Base-by-base conservation (phyloP, 2,888 invertebrate species). In the Aleiodes leptofemur region DNA sequence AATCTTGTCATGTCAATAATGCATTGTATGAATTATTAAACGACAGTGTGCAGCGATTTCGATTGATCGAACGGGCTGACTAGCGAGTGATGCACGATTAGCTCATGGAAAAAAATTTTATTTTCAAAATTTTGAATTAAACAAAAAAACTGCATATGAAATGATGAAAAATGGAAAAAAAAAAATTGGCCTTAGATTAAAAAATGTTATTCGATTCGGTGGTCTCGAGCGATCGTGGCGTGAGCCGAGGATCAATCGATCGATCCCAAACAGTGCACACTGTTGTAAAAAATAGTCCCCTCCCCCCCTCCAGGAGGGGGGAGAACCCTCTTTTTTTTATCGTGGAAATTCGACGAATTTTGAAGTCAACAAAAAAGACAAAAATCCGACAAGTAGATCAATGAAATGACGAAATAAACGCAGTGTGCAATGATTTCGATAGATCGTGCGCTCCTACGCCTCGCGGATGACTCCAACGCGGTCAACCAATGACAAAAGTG, bases 381-480 rank as follows among this genome's bases (percentile, higher is more conserved):
- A 3, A 43, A 43, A 43, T 43, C 43, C 43, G 43, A 43, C 7
- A 11, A 43, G 3, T 43, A 43, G 4, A 50, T 34, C 34, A 14
- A 57, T 29, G 38, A 53, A 48, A 48, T 11, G 6, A n/a, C 4
- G 72, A 64, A 34, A 34, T 73, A 64, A 72, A 73, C 79, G 78
- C 81, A 81, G 81, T 81, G 81, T 81, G 81, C 81, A 81, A 79
- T 79, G 81, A 81, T 81, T 81, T 77, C 77, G 81, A 78, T 78
- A 77, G 79, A 81, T 81, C 81, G 79, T 79, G 55, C 77, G 72
- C 76, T 76, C 77, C 77, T 77, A 72, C 72, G 79, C 77, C 81
- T 78, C 78, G 77, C 80, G 79, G 75, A 56, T 76, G 76, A 72
- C 75, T 59, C 72, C 56, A 56, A 50, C 23, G 0, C 23, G 29